Percentiles rank a stretch among this genome's conserved stretches.
phyloP scores from a whole-genome alignment of 2,888 invertebrate species.

The Deilephila porcellus region DNA sequence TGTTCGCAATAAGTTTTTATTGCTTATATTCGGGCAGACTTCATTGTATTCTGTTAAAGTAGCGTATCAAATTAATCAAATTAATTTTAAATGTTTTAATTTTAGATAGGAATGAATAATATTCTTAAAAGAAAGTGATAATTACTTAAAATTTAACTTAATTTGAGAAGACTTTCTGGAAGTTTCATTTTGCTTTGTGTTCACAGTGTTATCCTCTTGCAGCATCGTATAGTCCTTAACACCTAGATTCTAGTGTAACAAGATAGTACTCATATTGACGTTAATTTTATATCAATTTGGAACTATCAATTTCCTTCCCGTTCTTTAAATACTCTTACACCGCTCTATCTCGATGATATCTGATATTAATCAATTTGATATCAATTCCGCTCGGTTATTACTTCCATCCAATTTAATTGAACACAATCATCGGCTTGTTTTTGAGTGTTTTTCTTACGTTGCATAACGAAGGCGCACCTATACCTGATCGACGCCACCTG shows the following conservation, averaged over 20 bases:
- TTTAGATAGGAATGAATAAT: background rate
- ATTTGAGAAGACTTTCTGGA: background rate
- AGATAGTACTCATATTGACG: too few species aligned
- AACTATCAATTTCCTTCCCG: background rate
- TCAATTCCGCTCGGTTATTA: slow-evolving; percentile 14
- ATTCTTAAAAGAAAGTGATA: background rate
- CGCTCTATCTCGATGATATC: background rate
- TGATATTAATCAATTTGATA: background rate
- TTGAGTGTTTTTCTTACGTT: slow-evolving; percentile 35
- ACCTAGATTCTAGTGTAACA: too few species aligned
- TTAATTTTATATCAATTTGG: background rate
- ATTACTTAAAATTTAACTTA: background rate
- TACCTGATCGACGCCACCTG: slow-evolving; percentile 68
- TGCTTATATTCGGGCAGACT: background rate
- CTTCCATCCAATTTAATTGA: slow-evolving; percentile 19
- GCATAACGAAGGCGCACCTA: slow-evolving; percentile 46
- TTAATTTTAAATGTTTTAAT: background rate
- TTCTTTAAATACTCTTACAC: background rate
- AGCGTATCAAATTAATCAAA: background rate
- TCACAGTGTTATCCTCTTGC: too few species aligned
- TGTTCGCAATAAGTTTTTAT: background rate
- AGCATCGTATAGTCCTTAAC: too few species aligned
- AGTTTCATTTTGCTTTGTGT: background rate
- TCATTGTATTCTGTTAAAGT: background rate
- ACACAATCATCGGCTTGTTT: slow-evolving; percentile 11